Conservation (phyloP, 2,113 vertebrate species). For the Phylloscopus whistleri region DNA sequence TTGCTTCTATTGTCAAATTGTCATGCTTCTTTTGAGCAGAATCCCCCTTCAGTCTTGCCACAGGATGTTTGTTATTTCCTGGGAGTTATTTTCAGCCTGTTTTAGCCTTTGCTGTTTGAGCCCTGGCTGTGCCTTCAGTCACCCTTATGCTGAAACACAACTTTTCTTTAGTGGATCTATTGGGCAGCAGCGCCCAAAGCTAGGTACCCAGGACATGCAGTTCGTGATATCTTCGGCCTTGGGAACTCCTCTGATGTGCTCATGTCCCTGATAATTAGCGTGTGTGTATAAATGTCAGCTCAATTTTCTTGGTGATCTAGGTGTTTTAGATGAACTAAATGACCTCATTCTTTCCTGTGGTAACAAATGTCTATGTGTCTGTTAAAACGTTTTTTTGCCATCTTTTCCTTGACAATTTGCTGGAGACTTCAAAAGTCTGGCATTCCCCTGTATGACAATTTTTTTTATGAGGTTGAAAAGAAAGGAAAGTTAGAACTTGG, state of each 20-base stretch:
- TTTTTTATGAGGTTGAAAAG: neutral
- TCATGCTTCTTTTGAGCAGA: neutral
- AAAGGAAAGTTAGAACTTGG: neutral
- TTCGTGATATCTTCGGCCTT: neutral
- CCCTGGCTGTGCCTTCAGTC: neutral
- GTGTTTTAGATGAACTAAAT: neutral
- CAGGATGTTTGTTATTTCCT: neutral
- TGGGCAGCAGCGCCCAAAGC: neutral
- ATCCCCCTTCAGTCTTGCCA: neutral
- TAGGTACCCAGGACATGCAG: neutral
- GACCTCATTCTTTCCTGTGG: neutral
- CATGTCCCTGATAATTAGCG: neutral
- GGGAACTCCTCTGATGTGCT: neutral
- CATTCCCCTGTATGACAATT: neutral
- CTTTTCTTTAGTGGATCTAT: neutral
- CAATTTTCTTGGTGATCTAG: neutral
- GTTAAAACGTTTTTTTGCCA: neutral
- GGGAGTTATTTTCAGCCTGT: neutral
- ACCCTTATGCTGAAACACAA: neutral
- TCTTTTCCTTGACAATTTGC: neutral
- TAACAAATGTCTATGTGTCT: neutral
- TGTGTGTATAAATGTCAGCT: neutral
- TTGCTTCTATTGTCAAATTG: neutral
- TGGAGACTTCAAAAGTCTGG: neutral
- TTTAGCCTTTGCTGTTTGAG: neutral